Evolutionary conservation across 2,888 invertebrate genomes (phyloP), one percentile per base, ranked within the genome.

Genomic region (Gymnoscelis rufifasciata): DNA sequence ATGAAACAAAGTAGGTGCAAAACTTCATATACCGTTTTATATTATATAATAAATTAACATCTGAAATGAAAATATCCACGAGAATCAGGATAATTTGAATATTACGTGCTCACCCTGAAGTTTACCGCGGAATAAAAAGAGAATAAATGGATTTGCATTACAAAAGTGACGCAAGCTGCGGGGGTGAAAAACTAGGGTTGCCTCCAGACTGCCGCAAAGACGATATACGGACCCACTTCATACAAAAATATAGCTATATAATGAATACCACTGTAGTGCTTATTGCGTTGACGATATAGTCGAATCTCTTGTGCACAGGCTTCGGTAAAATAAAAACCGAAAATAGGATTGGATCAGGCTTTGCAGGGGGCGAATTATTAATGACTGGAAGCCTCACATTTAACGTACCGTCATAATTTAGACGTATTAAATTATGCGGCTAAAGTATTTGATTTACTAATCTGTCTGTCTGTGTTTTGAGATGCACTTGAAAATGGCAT

Each of bases 61-160:
- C 7, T 29, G 2, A 3, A 7, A 29, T 1, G 10, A 12, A 7
- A 29, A 2, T 10, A 6, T 30, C 8, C 15, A 10, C 3, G 3
- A 31, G 8, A 31, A 31, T n/a, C 15, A 13, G 31, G 19, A 26
- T 26, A 26, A 26, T 26, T 26, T 26, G 26, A 26, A 26, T 26
- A 26, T 26, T 7, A 26, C 26, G 26, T 26, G 26, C 26, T 6
- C 6, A 26, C 31, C 14, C 12, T 33, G 14, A 24, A 43, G 38
- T 38, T 24, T 8, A 27, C 35, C 35, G 24, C 19, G 13, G 42
- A 26, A 26, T 36, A 14, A 31, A 43, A 47, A 19, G 12, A 40
- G 48, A 51, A 54, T 47, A 43, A 52, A 54, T 51, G 47, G 44
- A 44, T 51, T 54, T 57, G 54, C 49, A 50, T 54, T 45, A 57